Base-by-base conservation (phyloP, 2,888 invertebrate species). In the Athalia rosae region DNA sequence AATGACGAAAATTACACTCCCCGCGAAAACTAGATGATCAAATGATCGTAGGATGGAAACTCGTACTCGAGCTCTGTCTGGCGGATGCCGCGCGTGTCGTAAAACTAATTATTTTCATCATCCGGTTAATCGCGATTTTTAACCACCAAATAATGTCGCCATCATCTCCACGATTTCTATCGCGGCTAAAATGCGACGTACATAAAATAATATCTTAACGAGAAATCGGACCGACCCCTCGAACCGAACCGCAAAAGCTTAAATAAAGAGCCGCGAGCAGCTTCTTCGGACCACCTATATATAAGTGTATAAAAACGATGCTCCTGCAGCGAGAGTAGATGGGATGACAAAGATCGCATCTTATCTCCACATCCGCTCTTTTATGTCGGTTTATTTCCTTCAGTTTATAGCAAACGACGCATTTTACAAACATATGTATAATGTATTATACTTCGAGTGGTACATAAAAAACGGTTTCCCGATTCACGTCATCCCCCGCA, bases 1-100 rank as follows among this genome's bases (percentile, higher is more conserved):
- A 74, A 74, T 56, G 59, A 74, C 61, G 47, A n/a, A 28, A 74
- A 48, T 74, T 7, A 62, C 28, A 61, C 74, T 74, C 41, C 74
- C 74, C 5, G n/a, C 13, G 71, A 58, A 45, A 71, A 58, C 41
- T 56, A 11, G 56, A 58, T 58, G 71, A 71, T 71, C 56, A 58
- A 71, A 56, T 71, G 71, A n/a, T n/a, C n/a, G 71, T 41, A 45
- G 56, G 43, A 71, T 13, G 58, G 4, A 45, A 58, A 58, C 56
- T 66, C 11, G 13, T n/a, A 4, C 15, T 13, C 4, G 66, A 15
- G 8, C 56, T 58, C 43, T 58, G 58, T 71, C 45, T 71, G 43
- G 43, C 56, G 56, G 43, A n/a, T n/a, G n/a, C n/a, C 6, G 13
- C n/a, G 47, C 5, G 11, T 28, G 8, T 62, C 9, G 63, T 63